These are phyloP conservation scores for Leptinotarsa haldemani DNA, from an alignment of 2,888 invertebrate species.

Conservation along the genomic window DNA sequence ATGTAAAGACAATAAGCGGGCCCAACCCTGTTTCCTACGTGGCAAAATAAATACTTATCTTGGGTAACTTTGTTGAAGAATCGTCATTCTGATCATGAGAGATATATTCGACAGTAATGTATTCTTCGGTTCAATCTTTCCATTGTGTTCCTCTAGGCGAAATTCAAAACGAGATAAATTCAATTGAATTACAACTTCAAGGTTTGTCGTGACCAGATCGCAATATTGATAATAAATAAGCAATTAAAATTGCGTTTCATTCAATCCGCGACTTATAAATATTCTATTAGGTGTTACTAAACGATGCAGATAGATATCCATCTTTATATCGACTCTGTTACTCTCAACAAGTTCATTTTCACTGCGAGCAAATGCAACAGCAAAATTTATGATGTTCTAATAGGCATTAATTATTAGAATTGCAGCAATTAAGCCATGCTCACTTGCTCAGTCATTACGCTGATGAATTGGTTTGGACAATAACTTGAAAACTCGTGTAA, in stretches of 20 bases:
- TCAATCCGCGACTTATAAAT: slow-evolving; percentile 17
- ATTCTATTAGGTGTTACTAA: slow-evolving; percentile 17
- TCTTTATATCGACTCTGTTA: background rate
- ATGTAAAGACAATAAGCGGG: no score
- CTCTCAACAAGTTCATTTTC: background rate
- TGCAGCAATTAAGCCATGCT: background rate
- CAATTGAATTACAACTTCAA: slow-evolving; percentile 5
- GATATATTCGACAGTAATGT: background rate
- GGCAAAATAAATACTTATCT: no score
- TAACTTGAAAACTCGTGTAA: background rate
- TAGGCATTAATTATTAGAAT: background rate
- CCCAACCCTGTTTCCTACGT: no score
- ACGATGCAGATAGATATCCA: slow-evolving; percentile 14
- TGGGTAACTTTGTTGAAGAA: background rate
- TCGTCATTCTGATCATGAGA: background rate
- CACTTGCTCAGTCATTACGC: background rate
- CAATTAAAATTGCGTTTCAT: slow-evolving; percentile 19
- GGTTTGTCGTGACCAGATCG: slow-evolving; percentile 13
- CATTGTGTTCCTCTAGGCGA: background rate
- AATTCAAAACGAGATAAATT: background rate
- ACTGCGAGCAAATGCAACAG: background rate
- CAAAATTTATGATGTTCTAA: slow-evolving; percentile 1
- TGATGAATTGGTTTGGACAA: background rate
- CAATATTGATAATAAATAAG: slow-evolving; percentile 20
- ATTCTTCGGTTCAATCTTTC: background rate